Base-by-base conservation (phyloP, 2,113 vertebrate genomes). In the Myodes glareolus region DNA sequence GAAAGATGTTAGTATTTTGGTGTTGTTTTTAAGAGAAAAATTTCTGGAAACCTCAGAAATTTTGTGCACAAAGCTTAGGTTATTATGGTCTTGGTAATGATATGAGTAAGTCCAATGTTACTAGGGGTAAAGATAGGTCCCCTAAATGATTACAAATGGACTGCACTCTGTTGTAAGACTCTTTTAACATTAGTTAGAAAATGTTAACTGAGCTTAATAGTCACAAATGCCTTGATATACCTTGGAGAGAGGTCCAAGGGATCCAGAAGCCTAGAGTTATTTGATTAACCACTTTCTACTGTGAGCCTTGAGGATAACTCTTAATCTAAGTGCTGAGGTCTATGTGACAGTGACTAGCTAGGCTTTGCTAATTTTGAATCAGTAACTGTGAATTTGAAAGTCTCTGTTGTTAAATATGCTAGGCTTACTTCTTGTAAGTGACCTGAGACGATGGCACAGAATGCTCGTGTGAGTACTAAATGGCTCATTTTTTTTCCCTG, bases 401-500 rank as follows among this genome's bases (percentile, higher is more conserved):
- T 70, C 12, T 10, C 47, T 92, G 21, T 55, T n/a, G 19, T 96
- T 97, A 91, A 78, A 68, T 95, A 94, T 73, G 86, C 65, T 92
- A 91, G 16, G 42, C 47, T n/a, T 47, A 78, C 3, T 94, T 91
- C 92, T 67, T 93, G 92, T 78, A 91, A 84, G 68, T 97, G 78
- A 97, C 73, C 87, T 92, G 73, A 96, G 92, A 94, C 89, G 55
- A 93, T 94, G 90, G 68, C 47, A 88, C 78, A 80, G 78, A 76
- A 94, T 97, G 90, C 78, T 94, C 95, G 58, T n/a, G 7, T 93
- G 84, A 78, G 75, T 88, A 94, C 70, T 52, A 96, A 95, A 92
- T 94, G 95, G 88, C 92, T 95, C 23, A 2, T 92, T 95, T 94
- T 75, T 58, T 76, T 47, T 90, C 80, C 93, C 65, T 90, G 31